Evolutionary conservation across 2,797 vertebrate genomes (phyloP), one percentile per base, ranked within the genome.

Genomic region (Chelon labrosus): DNA sequence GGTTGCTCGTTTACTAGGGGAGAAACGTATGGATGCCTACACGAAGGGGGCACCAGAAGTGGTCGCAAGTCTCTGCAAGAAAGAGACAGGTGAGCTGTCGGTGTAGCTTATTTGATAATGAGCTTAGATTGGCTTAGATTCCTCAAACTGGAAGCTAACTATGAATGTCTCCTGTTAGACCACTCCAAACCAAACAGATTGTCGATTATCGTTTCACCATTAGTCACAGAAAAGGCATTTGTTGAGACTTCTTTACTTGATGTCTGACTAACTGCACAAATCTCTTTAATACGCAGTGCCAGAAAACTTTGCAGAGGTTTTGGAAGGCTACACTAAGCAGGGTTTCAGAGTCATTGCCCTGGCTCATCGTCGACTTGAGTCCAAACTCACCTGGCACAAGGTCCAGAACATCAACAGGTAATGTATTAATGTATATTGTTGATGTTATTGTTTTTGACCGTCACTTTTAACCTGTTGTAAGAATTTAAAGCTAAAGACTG

Each of bases 301-400:
- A 38, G 85, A 91, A 41, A 94, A 96, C 82, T 99, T 99, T 90
- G 92, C 95, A 20, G 85, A 88, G 73, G 93, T 98, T 88, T 90
- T 99, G 89, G 97, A 99, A 85, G 93, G 94, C 39, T 99, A 97
- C 87, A 99, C 98, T 11, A 98, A 96, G 90, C 96, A 98, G 83
- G 98, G 98, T 73, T 98, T 98, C 88, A 93, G 98, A 74, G 98
- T 99, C 85, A 99, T 99, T 56, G 98, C 97, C 78, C 89, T 99
- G 74, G 98, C 98, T 79, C 98, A 98, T 86, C 95, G 97, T 70
- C 97, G 96, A 76, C 86, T 99, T 66, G 97, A 98, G 86, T 96
- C 97, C 65, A 99, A 97, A 90, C 94, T 99, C 78, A 95, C 94
- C 0, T 99, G 98, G 98, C 98, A 99, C 91, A 98, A 97, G 95